Conservation (phyloP, 2,797 vertebrate genomes). For the Nyctibius grandis region DNA sequence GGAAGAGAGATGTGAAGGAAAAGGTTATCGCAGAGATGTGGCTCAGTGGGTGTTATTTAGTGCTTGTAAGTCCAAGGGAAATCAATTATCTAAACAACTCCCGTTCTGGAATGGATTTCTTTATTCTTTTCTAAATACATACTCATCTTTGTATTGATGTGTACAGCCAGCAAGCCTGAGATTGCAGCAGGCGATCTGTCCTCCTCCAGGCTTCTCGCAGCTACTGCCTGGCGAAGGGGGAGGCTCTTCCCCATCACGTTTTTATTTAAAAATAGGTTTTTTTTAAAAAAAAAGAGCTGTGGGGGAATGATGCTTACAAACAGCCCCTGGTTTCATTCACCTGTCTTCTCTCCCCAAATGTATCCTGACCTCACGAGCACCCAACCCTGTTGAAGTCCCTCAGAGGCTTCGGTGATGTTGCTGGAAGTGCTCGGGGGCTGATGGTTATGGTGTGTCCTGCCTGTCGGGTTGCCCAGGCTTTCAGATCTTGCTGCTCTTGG, state of each 20-base stretch:
- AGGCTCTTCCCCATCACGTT: accelerated
- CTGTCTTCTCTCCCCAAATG: accelerated
- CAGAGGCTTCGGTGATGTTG: accelerated
- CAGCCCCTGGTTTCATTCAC: neutral
- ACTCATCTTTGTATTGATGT: neutral
- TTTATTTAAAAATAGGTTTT: neutral
- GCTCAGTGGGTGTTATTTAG: slow-evolving; percentile 2
- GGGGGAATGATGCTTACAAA: neutral
- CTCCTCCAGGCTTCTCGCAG: neutral
- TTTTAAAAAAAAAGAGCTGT: accelerated
- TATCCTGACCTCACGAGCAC: accelerated
- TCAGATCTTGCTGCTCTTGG: neutral
- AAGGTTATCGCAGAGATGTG: slow-evolving; percentile 11
- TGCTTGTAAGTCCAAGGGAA: slow-evolving; percentile 40
- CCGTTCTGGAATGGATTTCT: neutral
- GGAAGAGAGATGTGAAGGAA: slow-evolving; percentile 34
- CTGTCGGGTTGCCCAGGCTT: neutral
- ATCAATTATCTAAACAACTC: slow-evolving; percentile 50
- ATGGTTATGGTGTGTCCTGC: accelerated
- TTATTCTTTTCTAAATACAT: slow-evolving; percentile 12
- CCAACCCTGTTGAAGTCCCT: accelerated
- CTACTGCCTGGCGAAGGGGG: neutral
- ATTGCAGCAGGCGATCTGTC: neutral
- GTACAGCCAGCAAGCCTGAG: neutral
- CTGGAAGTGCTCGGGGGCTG: accelerated